Evolutionary conservation across 2,113 vertebrate genomes (phyloP), one percentile per base, ranked within the genome.

Genomic region (Urocitellus parryii): DNA sequence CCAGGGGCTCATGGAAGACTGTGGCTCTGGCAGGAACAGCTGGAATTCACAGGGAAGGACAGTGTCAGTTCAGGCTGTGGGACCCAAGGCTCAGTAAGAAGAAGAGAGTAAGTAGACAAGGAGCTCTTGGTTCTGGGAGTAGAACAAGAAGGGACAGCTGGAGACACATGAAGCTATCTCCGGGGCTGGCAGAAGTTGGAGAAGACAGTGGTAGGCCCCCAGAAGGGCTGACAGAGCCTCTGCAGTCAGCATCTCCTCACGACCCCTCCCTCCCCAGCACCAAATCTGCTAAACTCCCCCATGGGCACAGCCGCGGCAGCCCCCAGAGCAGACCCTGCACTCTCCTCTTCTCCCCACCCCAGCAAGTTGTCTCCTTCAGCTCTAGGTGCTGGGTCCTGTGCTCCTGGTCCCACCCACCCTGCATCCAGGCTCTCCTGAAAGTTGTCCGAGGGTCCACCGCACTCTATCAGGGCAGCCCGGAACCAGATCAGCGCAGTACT

Each of bases 401-500:
- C 9, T 37, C 25, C 42, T 27, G 34, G 9, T 13, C 16, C 8
- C 34, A 37, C 25, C 45, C 20, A 70, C 10, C 53, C 68, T 9
- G 4, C 25, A 42, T 25, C 17, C 39, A 13, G 8, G 24, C 32
- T 68, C 53, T 63, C 37, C 18, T 25, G 13, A 1, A 3, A 22
- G 2, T 45, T 18, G 34, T 29, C 17, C n/a, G 1, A 13, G 1
- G 25, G 84, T n/a, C 42, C 51, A 63, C 32, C 11, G 7, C 9
- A 6, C 29, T 4, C 5, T 4, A 34, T 53, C 3, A 42, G 24
- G 22, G 9, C 5, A 45, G 39, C 25, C 8, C 39, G 39, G 73
- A 14, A 37, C 48, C 7, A 4, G 17, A 45, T 8, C 29, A 32
- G 58, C 0, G 10, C 4, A 1, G 48, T 4, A 24, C 18, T 4